These are phyloP conservation scores for Agriopis marginaria DNA, from an alignment of 2,888 invertebrate genomes.

Conservation along the genomic window DNA sequence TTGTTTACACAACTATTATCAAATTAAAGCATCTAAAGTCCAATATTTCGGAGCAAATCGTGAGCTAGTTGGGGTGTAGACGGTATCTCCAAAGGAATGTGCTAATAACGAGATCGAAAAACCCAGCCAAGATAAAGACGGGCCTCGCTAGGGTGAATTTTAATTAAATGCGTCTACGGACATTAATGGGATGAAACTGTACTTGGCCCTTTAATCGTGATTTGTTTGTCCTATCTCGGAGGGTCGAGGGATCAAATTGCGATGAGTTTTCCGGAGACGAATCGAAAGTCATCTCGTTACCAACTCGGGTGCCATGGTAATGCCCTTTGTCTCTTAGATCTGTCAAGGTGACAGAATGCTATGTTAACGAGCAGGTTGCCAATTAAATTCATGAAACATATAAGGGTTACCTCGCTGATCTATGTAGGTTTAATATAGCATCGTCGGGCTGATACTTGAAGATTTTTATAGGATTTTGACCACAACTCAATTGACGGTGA, in stretches of 20 bases:
- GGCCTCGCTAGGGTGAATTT: conserved; percentile 77
- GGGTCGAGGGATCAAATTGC: conserved; percentile 57
- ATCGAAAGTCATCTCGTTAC: conserved; percentile 50
- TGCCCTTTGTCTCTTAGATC: conserved; percentile 47
- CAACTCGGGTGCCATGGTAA: conserved; percentile 41
- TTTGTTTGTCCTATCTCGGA: conserved; percentile 78
- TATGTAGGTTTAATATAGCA: background rate
- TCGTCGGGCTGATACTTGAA: background rate
- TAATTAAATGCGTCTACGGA: conserved; percentile 82
- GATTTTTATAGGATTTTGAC: too few relatives aligned
- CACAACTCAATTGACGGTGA: too few relatives aligned
- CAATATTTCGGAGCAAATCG: conserved; percentile 55
- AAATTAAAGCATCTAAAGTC: conserved; percentile 47
- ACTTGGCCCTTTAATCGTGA: conserved; percentile 77
- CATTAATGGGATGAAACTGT: conserved; percentile 83
- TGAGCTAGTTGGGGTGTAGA: conserved; percentile 51
- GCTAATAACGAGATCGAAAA: conserved; percentile 80
- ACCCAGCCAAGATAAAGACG: conserved; percentile 72
- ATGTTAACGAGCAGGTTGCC: conserved; percentile 32
- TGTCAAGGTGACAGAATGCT: conserved; percentile 37
- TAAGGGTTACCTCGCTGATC: background rate
- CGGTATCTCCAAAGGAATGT: conserved; percentile 52
- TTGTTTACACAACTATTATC: conserved; percentile 51
- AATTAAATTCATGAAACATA: conserved; percentile 12
- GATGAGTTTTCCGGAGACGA: conserved; percentile 53